Percentiles rank a stretch among this genome's conserved stretches.
Evolutionary conservation across 2,113 vertebrate genomes (phyloP).

Genomic region (Mormyrus iriodes): DNA sequence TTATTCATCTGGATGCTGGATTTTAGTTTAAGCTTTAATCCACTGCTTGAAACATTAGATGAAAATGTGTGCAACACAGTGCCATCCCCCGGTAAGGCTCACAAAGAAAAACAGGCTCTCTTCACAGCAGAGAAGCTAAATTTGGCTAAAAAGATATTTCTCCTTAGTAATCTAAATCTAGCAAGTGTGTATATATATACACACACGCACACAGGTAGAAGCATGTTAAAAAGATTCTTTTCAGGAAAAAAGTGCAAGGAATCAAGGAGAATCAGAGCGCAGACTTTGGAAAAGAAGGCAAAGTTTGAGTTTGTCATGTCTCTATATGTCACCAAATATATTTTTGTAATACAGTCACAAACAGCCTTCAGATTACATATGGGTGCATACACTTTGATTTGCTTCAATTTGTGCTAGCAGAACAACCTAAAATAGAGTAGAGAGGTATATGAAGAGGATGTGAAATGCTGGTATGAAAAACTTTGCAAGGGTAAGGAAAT

Average conservation of each 20-base stretch:
- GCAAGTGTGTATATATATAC: neutral
- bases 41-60: neutral
- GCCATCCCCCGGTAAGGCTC: neutral
- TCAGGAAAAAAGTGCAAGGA: neutral
- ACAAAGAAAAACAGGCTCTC: neutral
- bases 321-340: neutral
- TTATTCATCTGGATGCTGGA: slow-evolving; percentile 1
- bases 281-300: neutral
- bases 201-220: neutral
- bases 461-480: neutral
- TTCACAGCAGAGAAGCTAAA: neutral
- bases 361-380: neutral
- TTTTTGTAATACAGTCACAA: neutral
- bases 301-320: neutral
- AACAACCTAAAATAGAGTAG: neutral
- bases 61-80: neutral
- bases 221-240: neutral
- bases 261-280: neutral
- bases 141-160: neutral
- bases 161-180: neutral
- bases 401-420: neutral
- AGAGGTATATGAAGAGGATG: slow-evolving; percentile 7
- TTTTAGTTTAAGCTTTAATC: neutral
- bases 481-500: neutral
- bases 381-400: neutral